Base-by-base conservation (phyloP, 1,140 invertebrate species). In the Pararge aegeria region DNA sequence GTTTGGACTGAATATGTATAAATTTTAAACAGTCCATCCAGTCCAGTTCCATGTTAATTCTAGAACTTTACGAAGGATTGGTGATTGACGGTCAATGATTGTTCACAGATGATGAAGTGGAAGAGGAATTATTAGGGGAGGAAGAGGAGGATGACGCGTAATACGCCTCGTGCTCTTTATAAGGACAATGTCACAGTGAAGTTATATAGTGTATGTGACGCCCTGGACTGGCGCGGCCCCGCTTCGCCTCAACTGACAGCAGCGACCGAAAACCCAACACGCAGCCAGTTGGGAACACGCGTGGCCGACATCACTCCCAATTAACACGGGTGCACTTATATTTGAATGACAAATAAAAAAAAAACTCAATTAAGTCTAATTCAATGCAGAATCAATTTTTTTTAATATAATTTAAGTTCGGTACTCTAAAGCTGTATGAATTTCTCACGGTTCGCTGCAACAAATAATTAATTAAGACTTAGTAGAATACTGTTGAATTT, bases 111-210 rank as follows among this genome's bases (percentile, higher is more conserved):
- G 93, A 93, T 38, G 92, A 93, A 51, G 92, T 87, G 16, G 89
- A 90, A 55, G 89, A 90, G 49, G 89, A 91, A 61, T 68, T 90
- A 80, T 73, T 87, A 90, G 73, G 91, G 84, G 93, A 92, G 70
- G 92, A 93, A 64, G 92, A 90, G 66, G 93, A 93, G 75, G 92
- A 90, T 50, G 92, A 93, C 73, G 91, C 91, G 90, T 91, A 91
- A 91, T 91, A 90, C 78, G 87, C 66, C 74, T 81, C 69, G 82
- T 76, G 79, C 76, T 82, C 75, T 75, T 61, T 65, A 51, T 79
- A 87, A 80, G 83, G 87, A 89, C 87, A 87, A 89, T 87, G 87
- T 87, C 86, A 87, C 86, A 89, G 86, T 89, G 86, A 82, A 78
- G 83, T 89, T 80, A 66, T 88, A 83, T 85, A 84, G 86, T 87